Evolutionary conservation across 2,113 vertebrate species (phyloP).

Genomic region (Mastomys coucha): DNA sequence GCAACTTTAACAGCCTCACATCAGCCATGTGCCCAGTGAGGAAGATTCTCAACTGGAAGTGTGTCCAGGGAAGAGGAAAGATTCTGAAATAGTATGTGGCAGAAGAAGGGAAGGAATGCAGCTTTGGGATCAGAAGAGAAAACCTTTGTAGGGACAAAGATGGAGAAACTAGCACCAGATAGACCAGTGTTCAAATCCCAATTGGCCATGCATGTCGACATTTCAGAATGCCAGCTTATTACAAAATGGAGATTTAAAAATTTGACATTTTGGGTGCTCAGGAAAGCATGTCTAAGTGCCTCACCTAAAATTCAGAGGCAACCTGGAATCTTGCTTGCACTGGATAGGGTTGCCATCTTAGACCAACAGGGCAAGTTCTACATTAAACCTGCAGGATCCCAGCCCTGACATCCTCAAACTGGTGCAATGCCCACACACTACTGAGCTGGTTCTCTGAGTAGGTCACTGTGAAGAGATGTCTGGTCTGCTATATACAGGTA

Average conservation of each 20-base stretch:
- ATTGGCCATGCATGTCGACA: neutral
- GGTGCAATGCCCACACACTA: neutral
- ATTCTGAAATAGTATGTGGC: neutral
- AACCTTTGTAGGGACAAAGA: neutral
- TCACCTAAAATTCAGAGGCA: neutral
- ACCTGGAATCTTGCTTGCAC: neutral
- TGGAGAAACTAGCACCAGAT: neutral
- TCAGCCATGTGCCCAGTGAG: slow-evolving; percentile 7
- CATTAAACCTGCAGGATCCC: neutral
- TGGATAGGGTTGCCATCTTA: neutral
- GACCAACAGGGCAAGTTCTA: neutral
- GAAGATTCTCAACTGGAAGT: slow-evolving; percentile 60
- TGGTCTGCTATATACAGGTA: neutral
- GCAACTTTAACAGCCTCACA: slow-evolving; percentile 60
- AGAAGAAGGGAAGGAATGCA: neutral
- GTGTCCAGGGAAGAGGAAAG: slow-evolving; percentile 16
- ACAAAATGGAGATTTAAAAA: neutral
- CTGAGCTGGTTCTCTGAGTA: neutral
- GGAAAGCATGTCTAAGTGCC: neutral
- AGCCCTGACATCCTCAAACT: neutral
- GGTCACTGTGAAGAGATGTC: neutral
- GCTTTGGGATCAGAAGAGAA: neutral
- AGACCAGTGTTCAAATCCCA: neutral
- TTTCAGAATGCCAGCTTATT: neutral
- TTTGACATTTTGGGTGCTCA: neutral